Percentiles rank a stretch among this genome's conserved stretches.
Evolutionary conservation across 2,888 invertebrate genomes (phyloP).

Genomic region (Pristionchus japonicus): DNA sequence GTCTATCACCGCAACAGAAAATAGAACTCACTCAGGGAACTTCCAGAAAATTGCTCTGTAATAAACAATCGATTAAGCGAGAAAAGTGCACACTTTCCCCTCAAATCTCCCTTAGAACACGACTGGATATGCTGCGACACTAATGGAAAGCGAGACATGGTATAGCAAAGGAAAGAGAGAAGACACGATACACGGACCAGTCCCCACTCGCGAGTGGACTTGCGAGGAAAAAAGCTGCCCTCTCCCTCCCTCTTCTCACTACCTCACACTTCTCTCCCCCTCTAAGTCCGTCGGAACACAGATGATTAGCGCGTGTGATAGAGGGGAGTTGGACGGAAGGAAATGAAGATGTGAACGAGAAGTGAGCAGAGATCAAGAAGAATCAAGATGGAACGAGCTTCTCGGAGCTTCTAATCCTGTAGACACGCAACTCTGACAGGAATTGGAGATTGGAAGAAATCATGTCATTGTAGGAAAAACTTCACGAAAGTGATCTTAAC

Average conservation of each 20-base stretch:
- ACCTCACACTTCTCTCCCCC: too few relatives aligned
- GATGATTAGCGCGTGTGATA: constrained; percentile 32
- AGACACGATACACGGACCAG: not conserved
- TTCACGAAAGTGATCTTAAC: too few relatives aligned
- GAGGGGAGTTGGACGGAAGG: not conserved
- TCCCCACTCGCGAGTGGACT: not conserved
- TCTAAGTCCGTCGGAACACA: constrained; percentile 3
- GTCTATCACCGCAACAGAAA: not conserved
- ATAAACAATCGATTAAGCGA: not conserved
- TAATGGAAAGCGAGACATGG: constrained; percentile 36
- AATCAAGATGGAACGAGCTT: too few relatives aligned
- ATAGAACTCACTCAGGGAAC: not conserved
- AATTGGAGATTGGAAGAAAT: too few relatives aligned
- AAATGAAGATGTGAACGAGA: not conserved
- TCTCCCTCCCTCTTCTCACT: not conserved
- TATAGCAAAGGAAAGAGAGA: not conserved
- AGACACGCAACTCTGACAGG: not conserved
- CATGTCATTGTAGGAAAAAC: too few relatives aligned
- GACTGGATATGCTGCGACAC: not conserved
- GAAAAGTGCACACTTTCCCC: not conserved
- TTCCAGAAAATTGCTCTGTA: not conserved
- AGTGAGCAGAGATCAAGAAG: not conserved
- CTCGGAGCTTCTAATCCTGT: not conserved
- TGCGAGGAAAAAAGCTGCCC: not conserved
- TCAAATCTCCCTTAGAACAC: not conserved